A percentile compares a stretch with the other conserved stretches of the same genome.
Evolutionary conservation across 2,113 vertebrate species (phyloP).

Genomic region (Himantopus leucocephalus): DNA sequence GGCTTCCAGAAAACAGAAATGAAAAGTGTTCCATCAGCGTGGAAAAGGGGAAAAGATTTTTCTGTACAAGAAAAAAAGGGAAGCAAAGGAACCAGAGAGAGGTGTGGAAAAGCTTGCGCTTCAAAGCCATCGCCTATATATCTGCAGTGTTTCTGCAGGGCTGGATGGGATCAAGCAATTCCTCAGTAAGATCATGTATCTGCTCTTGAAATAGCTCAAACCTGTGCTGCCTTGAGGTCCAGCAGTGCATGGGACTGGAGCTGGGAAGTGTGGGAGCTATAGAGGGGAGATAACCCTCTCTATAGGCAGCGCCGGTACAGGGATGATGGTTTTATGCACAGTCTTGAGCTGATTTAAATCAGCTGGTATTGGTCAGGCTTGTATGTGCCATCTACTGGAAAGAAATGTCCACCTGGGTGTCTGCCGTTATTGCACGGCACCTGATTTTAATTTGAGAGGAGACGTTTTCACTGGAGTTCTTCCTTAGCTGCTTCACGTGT

Average conservation of each 20-base stretch:
- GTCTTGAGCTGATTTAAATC: neutral
- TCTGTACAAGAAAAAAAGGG: neutral
- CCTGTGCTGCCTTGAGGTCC: neutral
- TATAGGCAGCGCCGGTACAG: neutral
- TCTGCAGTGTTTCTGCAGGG: neutral
- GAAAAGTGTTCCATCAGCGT: neutral
- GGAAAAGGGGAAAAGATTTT: neutral
- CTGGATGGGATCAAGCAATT: neutral
- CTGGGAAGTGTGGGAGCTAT: neutral
- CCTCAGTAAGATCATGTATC: neutral
- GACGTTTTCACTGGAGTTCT: neutral
- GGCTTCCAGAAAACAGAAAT: neutral
- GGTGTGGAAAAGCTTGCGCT: neutral
- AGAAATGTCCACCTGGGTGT: neutral
- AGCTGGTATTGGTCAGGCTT: neutral
- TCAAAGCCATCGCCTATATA: neutral
- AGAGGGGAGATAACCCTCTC: neutral
- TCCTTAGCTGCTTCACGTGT: neutral
- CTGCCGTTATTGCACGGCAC: neutral
- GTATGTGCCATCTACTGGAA: rapidly evolving
- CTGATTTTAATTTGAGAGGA: neutral
- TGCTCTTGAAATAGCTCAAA: neutral
- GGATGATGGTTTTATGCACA: neutral
- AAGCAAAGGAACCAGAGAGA: neutral
- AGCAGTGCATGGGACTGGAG: rapidly evolving